These are phyloP conservation scores for Sakesphorus luctuosus DNA, from an alignment of 2,113 vertebrate species.

Conservation along the genomic window DNA sequence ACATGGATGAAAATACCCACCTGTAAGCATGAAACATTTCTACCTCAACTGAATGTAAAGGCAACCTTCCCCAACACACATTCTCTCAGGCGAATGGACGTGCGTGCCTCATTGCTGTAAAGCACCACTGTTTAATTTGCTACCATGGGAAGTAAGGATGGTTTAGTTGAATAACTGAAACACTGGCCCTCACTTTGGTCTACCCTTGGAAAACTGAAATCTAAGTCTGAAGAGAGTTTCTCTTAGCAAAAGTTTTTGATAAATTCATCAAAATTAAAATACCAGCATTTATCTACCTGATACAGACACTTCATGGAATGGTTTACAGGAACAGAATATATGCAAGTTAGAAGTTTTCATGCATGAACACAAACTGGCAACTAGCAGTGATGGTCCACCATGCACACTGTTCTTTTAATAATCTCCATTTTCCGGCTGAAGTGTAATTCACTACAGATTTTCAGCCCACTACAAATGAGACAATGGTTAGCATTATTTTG, in stretches of 20 bases:
- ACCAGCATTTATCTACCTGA: background rate
- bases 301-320: background rate
- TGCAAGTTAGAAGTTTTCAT: background rate
- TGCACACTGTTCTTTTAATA: background rate
- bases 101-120: background rate
- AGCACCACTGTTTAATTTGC: background rate
- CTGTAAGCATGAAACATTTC: slow-evolving; percentile 53
- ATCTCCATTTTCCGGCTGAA: background rate
- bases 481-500: background rate
- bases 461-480: background rate
- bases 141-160: accelerated
- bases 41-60: slow-evolving; percentile 72
- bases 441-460: background rate
- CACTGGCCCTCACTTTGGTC: background rate
- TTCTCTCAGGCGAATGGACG: background rate
- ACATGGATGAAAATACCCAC: slow-evolving; percentile 72
- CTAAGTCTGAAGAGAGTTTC: background rate
- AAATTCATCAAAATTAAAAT: background rate
- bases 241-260: background rate
- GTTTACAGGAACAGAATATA: background rate
- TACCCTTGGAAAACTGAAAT: background rate
- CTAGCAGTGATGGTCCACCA: background rate
- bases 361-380: background rate
- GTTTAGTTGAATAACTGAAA: background rate
- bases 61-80: background rate